Base-by-base conservation (phyloP, 1,140 invertebrate species). In the Lanistes nyassanus region DNA sequence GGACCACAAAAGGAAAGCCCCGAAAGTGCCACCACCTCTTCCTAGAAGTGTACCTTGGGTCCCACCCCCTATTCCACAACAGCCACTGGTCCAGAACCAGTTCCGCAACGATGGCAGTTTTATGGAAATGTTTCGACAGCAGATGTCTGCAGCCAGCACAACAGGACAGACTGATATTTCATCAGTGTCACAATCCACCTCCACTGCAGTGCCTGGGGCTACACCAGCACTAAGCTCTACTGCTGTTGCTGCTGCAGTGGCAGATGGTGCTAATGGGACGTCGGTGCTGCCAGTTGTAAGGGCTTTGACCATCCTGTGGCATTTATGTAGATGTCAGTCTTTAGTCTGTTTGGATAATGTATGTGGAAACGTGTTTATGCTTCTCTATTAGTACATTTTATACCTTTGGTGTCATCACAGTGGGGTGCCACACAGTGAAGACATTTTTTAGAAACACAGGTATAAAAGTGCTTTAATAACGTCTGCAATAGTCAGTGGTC, bases 31-130 rank as follows among this genome's bases (percentile, higher is more conserved):
- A 34, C 68, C 68, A 29, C 70, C 53, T n/a, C 70, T 58, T 4
- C 56, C 70, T 11, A 55, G 42, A 16, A 16, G 9, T 13, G 42
- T 47, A 16, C 42, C 42, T 9, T 47, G 42, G 42, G 31, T 5
- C 36, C 55, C 56, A 26, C 56, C 37, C 19, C 34, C 34, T 21
- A 6, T 56, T 37, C 51, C 42, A 26, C 3, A 11, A 31, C 39
- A 51, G 26, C 68, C 68, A 19, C 5, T n/a, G 13, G 29, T 60
- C 23, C 70, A 72, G 70, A 72, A 72, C 29, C 70, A 62, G 55
- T 72, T 72, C 70, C 70, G 56, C 29, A 72, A 72, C 60, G 70
- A 72, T 23, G 70, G 70, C 36, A 72, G 70, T 34, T 72, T 72
- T 26, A 31, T 72, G n/a, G 70, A 60, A 36, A 13, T 72, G 36